Percentiles rank a stretch among this genome's conserved stretches.
phyloP scores from a whole-genome alignment of 2,888 invertebrate genomes.

The Tinea pellionella region DNA sequence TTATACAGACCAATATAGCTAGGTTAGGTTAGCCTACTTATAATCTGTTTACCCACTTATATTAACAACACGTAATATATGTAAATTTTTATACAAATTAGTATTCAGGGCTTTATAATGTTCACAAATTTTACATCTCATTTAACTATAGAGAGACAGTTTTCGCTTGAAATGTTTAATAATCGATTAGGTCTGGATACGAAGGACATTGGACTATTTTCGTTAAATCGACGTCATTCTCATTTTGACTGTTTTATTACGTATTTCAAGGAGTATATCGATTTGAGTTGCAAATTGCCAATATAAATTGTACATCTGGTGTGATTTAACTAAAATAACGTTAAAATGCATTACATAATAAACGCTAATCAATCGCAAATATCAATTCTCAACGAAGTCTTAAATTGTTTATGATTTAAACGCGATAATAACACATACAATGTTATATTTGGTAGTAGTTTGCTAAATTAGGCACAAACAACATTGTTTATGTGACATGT shows the following conservation, averaged over 20 bases:
- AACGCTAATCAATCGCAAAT: too few species aligned
- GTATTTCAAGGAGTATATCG: neutral
- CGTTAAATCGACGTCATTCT: slow-evolving; percentile 6
- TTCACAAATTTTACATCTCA: slow-evolving; percentile 29
- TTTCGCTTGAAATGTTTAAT: slow-evolving; percentile 40
- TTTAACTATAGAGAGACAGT: slow-evolving; percentile 45
- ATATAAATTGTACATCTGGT: neutral
- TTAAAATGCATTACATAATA: too few species aligned
- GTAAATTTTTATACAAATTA: neutral
- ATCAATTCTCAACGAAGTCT: too few species aligned
- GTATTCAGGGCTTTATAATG: neutral
- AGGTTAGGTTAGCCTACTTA: too few species aligned
- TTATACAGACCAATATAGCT: too few species aligned
- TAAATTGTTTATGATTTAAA: too few species aligned
- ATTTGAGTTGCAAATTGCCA: neutral
- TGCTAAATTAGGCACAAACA: slow-evolving; percentile 2
- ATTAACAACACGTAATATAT: too few species aligned
- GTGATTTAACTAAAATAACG: neutral
- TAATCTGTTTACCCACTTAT: too few species aligned
- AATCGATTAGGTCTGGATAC: slow-evolving; percentile 32
- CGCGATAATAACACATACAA: too few species aligned
- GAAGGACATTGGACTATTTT: slow-evolving; percentile 8
- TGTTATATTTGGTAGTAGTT: neutral
- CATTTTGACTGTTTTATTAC: neutral
- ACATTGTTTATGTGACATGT: neutral